A percentile compares a stretch with the other conserved stretches of the same genome.
Conservation (phyloP, 2,113 vertebrate species). For the Lutjanus erythropterus region DNA sequence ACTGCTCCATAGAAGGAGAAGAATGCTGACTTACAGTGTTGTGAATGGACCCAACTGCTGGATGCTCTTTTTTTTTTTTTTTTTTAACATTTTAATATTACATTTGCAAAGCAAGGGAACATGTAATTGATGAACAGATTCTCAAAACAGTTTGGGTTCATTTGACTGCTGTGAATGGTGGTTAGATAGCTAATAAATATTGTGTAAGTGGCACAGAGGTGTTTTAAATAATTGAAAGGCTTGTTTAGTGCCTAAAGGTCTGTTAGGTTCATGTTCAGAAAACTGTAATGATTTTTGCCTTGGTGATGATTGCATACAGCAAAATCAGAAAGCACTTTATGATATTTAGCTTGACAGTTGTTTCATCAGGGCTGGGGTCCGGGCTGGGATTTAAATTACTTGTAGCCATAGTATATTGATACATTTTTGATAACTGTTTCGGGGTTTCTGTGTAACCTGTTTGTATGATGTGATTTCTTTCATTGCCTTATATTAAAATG, state of each 20-base stretch:
- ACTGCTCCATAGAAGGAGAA: constrained; percentile 53
- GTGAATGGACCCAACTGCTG: constrained; percentile 32
- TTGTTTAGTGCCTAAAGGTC: constrained; percentile 61
- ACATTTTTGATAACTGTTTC: constrained; percentile 68
- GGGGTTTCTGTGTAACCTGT: constrained; percentile 64
- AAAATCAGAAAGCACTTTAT: constrained; percentile 75
- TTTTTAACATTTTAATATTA: constrained; percentile 50
- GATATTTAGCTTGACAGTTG: constrained; percentile 50
- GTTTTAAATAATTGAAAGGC: constrained; percentile 32
- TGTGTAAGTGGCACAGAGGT: neutral
- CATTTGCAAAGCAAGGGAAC: constrained; percentile 62
- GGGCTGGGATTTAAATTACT: constrained; percentile 31
- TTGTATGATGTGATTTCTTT: constrained; percentile 70
- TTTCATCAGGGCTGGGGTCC: constrained; percentile 9
- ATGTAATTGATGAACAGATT: constrained; percentile 41
- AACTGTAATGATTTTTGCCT: constrained; percentile 44
- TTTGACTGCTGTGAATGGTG: constrained; percentile 32
- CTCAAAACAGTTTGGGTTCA: constrained; percentile 13
- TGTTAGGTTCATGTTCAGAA: constrained; percentile 24
- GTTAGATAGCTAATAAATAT: constrained; percentile 14
- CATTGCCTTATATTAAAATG: constrained; percentile 74
- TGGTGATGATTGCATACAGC: constrained; percentile 43
- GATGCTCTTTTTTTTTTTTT: constrained; percentile 39
- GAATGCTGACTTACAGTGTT: constrained; percentile 71
- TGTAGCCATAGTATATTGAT: constrained; percentile 21